Conservation (phyloP, 2,797 vertebrate species). For the Falco concolor region DNA sequence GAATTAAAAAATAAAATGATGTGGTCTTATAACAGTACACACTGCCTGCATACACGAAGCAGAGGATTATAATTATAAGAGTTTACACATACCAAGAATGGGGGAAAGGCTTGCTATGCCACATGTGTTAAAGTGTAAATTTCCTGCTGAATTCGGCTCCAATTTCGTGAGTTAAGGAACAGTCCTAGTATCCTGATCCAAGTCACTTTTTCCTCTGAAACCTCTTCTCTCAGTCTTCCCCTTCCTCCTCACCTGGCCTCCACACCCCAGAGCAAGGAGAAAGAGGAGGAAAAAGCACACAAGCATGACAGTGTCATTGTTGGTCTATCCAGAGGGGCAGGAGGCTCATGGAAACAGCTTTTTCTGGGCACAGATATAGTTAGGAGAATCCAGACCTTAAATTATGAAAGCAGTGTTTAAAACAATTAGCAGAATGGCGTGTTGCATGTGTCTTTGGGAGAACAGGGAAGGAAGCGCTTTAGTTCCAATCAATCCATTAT, state of each 20-base stretch:
- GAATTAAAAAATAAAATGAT: not conserved
- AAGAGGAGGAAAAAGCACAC: not conserved
- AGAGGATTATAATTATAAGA: not conserved
- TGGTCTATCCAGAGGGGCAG: not conserved
- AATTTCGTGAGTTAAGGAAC: not conserved
- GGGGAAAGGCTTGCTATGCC: not conserved
- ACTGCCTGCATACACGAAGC: not conserved
- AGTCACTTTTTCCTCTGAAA: not conserved
- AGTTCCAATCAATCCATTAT: not conserved
- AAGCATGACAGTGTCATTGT: accelerated
- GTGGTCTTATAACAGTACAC: not conserved
- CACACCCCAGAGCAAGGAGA: not conserved
- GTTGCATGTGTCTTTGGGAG: not conserved
- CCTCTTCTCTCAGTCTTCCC: not conserved
- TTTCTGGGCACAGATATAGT: not conserved
- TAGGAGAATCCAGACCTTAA: not conserved
- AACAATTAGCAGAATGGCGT: not conserved
- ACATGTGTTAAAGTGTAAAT: not conserved
- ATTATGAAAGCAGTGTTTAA: not conserved
- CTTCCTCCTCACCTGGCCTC: not conserved
- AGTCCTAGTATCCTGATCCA: not conserved
- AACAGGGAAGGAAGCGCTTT: not conserved
- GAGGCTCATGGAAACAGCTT: not conserved
- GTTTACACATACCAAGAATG: not conserved
- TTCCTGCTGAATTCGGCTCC: not conserved